Evolutionary conservation across 2,797 vertebrate genomes (phyloP).

Genomic region (Anolis apletophallus): DNA sequence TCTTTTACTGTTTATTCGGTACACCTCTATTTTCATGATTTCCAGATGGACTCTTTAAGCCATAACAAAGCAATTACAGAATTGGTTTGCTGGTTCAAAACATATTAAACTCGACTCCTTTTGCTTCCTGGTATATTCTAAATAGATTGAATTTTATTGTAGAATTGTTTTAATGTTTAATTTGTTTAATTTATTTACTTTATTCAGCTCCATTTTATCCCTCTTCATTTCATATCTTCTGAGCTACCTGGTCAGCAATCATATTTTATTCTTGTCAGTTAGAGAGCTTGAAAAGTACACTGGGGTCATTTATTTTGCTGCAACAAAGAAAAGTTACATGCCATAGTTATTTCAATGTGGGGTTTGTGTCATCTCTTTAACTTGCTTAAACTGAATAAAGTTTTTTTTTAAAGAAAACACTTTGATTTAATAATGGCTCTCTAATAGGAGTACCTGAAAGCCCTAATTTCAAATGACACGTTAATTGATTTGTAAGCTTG

Average conservation of each 20-base stretch:
- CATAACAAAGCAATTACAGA: not conserved
- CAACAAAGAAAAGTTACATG: slow-evolving; percentile 45
- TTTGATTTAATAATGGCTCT: slow-evolving; percentile 45
- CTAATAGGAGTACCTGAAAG: slow-evolving; percentile 30
- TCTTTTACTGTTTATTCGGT: not conserved
- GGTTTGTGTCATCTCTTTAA: not conserved
- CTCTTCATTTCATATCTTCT: slow-evolving; percentile 37
- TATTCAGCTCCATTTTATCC: not conserved
- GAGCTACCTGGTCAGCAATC: slow-evolving; percentile 40
- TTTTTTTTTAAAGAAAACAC: not conserved
- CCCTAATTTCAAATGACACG: slow-evolving; percentile 40
- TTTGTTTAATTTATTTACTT: too few relatives aligned
- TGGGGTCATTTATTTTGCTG: slow-evolving; percentile 60
- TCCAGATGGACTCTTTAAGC: not conserved
- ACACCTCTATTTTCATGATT: not conserved
- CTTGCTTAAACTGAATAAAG: slow-evolving; percentile 4
- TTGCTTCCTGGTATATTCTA: not conserved
- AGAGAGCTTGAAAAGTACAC: slow-evolving; percentile 54
- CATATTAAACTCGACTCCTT: not conserved
- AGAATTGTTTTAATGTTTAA: not conserved
- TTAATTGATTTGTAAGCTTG: slow-evolving; percentile 30
- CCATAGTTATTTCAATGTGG: slow-evolving; percentile 38
- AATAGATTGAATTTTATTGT: not conserved
- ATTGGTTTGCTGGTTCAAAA: not conserved
- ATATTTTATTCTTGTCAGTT: slow-evolving; percentile 49